Evolutionary conservation across 2,113 vertebrate species (phyloP).

Genomic region (Panthera leo): DNA sequence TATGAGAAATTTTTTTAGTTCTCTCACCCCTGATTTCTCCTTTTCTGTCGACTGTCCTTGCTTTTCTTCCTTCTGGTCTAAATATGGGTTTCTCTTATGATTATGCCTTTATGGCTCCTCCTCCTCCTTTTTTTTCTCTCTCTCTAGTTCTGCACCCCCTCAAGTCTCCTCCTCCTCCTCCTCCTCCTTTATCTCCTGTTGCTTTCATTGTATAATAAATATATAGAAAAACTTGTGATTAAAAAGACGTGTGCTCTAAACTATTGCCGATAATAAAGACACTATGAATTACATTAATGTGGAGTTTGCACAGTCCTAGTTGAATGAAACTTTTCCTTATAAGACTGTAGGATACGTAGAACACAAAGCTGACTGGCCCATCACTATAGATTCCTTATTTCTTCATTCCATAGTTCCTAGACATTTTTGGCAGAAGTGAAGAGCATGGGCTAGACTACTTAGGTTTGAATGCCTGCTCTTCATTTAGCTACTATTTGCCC

Average conservation of each 20-base stretch:
- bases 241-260: neutral
- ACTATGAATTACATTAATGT: neutral
- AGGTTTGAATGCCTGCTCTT: neutral
- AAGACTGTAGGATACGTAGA: neutral
- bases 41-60: neutral
- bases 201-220: neutral
- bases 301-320: neutral
- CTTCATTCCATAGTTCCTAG: neutral
- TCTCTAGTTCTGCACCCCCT: neutral
- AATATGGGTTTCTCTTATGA: neutral
- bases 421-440: neutral
- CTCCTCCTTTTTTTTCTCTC: neutral
- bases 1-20: neutral
- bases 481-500: neutral
- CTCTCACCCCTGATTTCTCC: neutral
- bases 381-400: neutral
- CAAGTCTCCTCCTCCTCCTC: neutral
- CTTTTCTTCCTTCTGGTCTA: neutral
- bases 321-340: neutral
- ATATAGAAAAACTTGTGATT: neutral
- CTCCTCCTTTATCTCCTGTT: neutral
- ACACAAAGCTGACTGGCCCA: neutral
- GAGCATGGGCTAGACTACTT: neutral
- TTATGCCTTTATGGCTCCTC: neutral
- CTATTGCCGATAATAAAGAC: neutral